These are phyloP conservation scores for Pandemis cinnamomeana DNA, from an alignment of 2,888 invertebrate species.

Conservation along the genomic window DNA sequence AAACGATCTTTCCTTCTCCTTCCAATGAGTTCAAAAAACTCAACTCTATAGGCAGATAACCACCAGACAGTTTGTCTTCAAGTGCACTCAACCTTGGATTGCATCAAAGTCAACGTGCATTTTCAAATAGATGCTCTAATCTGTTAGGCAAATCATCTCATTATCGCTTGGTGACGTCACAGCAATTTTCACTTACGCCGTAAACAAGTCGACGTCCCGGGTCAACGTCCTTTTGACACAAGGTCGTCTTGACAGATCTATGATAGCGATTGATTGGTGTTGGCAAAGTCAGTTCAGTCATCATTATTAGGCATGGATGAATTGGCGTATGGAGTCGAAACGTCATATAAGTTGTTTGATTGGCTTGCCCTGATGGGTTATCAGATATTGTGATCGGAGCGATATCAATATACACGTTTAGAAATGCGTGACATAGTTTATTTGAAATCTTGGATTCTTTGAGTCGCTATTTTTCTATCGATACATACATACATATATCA, in stretches of 20 bases:
- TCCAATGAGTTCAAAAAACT: background rate
- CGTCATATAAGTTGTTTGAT: too few species aligned
- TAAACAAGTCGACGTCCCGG: slow-evolving; percentile 26
- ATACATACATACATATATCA: too few species aligned
- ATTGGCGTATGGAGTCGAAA: too few species aligned
- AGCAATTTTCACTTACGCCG: slow-evolving; percentile 16
- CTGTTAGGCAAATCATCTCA: slow-evolving; percentile 22
- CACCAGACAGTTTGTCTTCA: background rate
- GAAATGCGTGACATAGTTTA: too few species aligned
- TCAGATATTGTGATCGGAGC: too few species aligned
- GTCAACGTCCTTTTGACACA: slow-evolving; percentile 1
- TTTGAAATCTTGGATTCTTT: too few species aligned
- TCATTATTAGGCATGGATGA: too few species aligned
- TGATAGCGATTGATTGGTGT: background rate
- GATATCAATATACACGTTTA: too few species aligned
- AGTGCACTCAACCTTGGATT: slow-evolving; percentile 13
- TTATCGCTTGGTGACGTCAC: slow-evolving; percentile 27
- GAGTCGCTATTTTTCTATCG: too few species aligned
- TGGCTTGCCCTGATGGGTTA: too few species aligned
- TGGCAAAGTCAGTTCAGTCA: background rate
- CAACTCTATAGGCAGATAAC: background rate
- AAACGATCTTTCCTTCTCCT: too few species aligned
- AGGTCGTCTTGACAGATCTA: slow-evolving; percentile 19
- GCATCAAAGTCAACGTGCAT: slow-evolving; percentile 12
- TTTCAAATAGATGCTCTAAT: slow-evolving; percentile 16